Base-by-base conservation (phyloP, 2,888 invertebrate species). In the Trichopria drosophilae region DNA sequence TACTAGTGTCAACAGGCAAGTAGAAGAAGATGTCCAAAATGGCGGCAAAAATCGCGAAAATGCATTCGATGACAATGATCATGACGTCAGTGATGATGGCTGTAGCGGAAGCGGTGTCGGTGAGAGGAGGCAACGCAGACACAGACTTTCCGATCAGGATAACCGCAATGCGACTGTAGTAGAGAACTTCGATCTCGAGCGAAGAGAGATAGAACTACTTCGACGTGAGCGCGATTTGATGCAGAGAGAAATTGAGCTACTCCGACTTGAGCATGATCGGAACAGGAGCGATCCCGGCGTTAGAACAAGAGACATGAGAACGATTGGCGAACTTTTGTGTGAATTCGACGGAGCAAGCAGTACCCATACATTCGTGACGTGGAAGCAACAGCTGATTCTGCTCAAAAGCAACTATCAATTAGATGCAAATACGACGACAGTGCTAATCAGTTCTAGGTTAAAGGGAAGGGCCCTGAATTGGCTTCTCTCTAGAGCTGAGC, bases 301-400 rank as follows among this genome's bases (percentile, higher is more conserved):
- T 13, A 16, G 18, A 4, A 37, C 19, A 7, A 10, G 19, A 4
- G 22, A 12, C 22, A 37, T 37, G 3, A 6, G 22, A 12, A 9
- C 22, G 13, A 22, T 37, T 6, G n/a, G 22, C 7, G 37, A 37
- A 6, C 19, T 37, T 9, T 9, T 37, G n/a, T 7, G 12, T 20
- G 9, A 20, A 3, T 37, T 20, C 16, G 20, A 37, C n/a, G n/a
- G 37, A 37, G 5, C n/a, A n/a, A n/a, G n/a, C n/a, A n/a, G 9
- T 10, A 24, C 24, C 10, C 7, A 37, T 22, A 6, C 37, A 9
- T 37, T 37, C 13, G 12, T 13, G 19, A 12, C 6, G 5, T 37
- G 37, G 37, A 20, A 37, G 5, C 37, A 37, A 12, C 37, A 37
- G 22, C n/a, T 37, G 7, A 9, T 4, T 20, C 13, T 37, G 10